Percentiles rank a stretch among this genome's conserved stretches.
These are phyloP conservation scores for Mionectes macconnelli DNA, from an alignment of 2,113 vertebrate species.

Conservation along the genomic window DNA sequence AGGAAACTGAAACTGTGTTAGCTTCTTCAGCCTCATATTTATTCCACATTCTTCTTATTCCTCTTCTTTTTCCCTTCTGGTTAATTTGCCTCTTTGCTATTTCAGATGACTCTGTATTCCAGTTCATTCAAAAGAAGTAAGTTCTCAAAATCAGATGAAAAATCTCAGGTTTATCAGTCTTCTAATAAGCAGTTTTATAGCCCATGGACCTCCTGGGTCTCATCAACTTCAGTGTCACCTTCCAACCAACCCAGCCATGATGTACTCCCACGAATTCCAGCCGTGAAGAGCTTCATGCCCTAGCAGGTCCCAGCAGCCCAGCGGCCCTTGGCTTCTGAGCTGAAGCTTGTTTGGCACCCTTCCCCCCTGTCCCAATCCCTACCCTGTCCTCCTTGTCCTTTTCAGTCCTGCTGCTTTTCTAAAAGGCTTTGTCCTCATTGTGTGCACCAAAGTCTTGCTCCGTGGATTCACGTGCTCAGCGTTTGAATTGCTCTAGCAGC, in stretches of 20 bases:
- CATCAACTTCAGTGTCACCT: not conserved
- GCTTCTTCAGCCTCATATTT: not conserved
- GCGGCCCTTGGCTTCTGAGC: not conserved
- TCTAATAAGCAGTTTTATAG: not conserved
- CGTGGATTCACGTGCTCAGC: not conserved
- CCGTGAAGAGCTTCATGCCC: not conserved
- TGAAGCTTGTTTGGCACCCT: not conserved
- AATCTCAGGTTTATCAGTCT: not conserved
- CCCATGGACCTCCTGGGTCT: not conserved
- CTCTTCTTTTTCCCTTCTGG: not conserved
- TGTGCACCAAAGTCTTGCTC: not conserved
- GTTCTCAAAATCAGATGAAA: not conserved
- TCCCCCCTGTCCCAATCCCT: not conserved
- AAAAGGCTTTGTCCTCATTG: rapidly evolving
- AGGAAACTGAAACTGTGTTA: not conserved
- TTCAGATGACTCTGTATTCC: not conserved
- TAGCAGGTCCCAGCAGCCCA: not conserved
- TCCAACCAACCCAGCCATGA: not conserved
- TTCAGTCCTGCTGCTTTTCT: not conserved
- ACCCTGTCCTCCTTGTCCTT: not conserved
- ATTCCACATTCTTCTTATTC: not conserved
- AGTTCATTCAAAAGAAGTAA: not conserved
- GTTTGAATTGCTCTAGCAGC: rapidly evolving
- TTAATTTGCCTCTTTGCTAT: not conserved
- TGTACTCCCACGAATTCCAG: not conserved